Percentiles rank a stretch among this genome's conserved stretches.
These are phyloP conservation scores for Pristionchus japonicus DNA, from an alignment of 2,888 invertebrate species.

Conservation along the genomic window DNA sequence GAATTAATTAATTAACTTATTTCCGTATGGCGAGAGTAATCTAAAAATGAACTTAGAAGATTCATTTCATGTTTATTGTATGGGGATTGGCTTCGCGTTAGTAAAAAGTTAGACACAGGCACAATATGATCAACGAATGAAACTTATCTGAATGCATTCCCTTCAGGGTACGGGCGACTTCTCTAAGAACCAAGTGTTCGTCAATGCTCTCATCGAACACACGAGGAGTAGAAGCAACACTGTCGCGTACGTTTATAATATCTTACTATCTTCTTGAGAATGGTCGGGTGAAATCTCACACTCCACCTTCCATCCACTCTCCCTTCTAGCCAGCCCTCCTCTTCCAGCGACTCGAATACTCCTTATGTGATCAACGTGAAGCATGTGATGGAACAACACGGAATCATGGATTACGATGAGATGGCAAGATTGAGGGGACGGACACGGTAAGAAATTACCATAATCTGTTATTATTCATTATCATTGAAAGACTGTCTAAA, in stretches of 20 bases:
- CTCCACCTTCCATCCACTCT: too few relatives aligned
- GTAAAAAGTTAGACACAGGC: too few relatives aligned
- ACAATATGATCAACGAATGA: too few relatives aligned
- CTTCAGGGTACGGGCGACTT: slow-evolving; percentile 55
- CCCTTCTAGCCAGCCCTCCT: neutral
- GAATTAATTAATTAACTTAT: too few relatives aligned
- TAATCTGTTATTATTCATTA: neutral
- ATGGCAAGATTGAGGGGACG: slow-evolving; percentile 13
- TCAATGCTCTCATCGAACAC: slow-evolving; percentile 60
- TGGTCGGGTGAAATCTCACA: neutral
- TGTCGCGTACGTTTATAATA: slow-evolving; percentile 47
- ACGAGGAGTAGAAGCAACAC: slow-evolving; percentile 60
- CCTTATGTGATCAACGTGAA: slow-evolving; percentile 42
- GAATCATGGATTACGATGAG: slow-evolving; percentile 58
- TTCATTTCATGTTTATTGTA: too few relatives aligned
- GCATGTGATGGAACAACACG: slow-evolving; percentile 54
- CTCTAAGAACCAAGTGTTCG: slow-evolving; percentile 60
- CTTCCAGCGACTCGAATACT: slow-evolving; percentile 14
- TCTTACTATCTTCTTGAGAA: neutral
- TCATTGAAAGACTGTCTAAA: neutral
- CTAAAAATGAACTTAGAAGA: too few relatives aligned
- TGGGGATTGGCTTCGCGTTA: too few relatives aligned
- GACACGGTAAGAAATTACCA: slow-evolving; percentile 14
- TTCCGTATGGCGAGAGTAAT: too few relatives aligned
- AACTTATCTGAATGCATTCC: too few relatives aligned